phyloP scores from a whole-genome alignment of 2,888 invertebrate species.

The Lycocerus yunnanus region DNA sequence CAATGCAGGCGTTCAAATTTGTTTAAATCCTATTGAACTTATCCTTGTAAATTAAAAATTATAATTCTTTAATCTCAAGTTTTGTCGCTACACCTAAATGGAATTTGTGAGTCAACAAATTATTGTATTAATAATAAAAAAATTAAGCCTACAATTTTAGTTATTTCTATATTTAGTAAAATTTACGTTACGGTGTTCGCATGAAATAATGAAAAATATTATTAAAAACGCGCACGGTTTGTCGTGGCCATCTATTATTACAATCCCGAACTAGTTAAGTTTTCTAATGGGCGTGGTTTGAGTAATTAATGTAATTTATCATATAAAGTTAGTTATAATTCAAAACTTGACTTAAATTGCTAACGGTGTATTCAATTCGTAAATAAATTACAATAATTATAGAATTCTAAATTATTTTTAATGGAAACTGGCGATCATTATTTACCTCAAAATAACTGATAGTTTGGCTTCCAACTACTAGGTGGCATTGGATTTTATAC shows the following conservation, averaged over 20 bases:
- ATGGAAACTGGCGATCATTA: background rate
- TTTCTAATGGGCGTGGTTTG: constrained; percentile 3
- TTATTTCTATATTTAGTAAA: too few relatives aligned
- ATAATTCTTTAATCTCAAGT: too few relatives aligned
- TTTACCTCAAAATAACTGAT: constrained; percentile 9
- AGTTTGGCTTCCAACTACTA: constrained; percentile 51
- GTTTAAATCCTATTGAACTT: too few relatives aligned
- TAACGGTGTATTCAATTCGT: background rate
- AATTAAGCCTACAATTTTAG: too few relatives aligned
- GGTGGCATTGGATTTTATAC: constrained; percentile 45
- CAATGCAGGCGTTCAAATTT: too few relatives aligned
- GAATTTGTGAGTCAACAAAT: too few relatives aligned
- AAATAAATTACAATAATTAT: background rate
- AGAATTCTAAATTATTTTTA: background rate
- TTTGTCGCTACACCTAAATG: too few relatives aligned
- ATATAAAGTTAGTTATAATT: background rate
- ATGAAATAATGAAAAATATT: background rate
- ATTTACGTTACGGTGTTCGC: too few relatives aligned
- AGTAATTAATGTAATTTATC: background rate
- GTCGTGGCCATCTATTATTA: constrained; percentile 10
- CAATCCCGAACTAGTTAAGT: background rate
- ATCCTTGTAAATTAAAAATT: too few relatives aligned
- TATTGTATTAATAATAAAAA: too few relatives aligned
- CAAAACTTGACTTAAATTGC: background rate
- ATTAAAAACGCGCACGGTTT: background rate